These are phyloP conservation scores for Tauraco erythrolophus DNA, from an alignment of 2,113 vertebrate species.

Conservation along the genomic window DNA sequence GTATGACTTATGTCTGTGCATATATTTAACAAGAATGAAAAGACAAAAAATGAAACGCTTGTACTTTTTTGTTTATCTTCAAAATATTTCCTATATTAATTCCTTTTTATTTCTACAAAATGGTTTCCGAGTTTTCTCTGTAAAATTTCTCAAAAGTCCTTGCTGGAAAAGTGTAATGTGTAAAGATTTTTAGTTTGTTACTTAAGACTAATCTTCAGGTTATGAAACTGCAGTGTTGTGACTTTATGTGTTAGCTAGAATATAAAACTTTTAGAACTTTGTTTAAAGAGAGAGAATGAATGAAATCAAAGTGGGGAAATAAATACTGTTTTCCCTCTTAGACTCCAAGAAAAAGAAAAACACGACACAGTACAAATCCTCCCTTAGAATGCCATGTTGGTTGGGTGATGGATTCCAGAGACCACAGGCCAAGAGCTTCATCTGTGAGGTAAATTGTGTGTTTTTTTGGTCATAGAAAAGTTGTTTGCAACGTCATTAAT, in stretches of 20 bases:
- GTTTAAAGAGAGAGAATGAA: not conserved
- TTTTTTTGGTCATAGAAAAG: not conserved
- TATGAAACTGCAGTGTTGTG: conserved; percentile 30
- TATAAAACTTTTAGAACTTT: not conserved
- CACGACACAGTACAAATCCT: conserved; percentile 90
- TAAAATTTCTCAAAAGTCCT: not conserved
- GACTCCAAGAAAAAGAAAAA: conserved; percentile 94
- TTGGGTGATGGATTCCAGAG: conserved; percentile 97
- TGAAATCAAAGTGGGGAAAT: conserved; percentile 28
- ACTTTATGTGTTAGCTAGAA: conserved; percentile 37
- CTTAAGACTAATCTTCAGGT: not conserved
- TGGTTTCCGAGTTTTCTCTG: not conserved
- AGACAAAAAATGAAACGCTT: not conserved
- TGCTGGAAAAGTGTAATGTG: not conserved
- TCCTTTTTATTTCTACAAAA: not conserved
- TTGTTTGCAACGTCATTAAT: not conserved
- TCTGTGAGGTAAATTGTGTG: conserved; percentile 84
- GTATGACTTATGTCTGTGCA: not conserved
- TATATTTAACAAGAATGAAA: not conserved
- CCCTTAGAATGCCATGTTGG: conserved; percentile 92
- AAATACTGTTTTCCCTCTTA: conserved; percentile 68
- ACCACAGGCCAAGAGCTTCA: conserved; percentile 85
- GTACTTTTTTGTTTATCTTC: not conserved
- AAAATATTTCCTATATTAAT: not conserved
- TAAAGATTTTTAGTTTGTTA: not conserved